Evolutionary conservation across 2,113 vertebrate species (phyloP).

Genomic region (Motacilla alba): DNA sequence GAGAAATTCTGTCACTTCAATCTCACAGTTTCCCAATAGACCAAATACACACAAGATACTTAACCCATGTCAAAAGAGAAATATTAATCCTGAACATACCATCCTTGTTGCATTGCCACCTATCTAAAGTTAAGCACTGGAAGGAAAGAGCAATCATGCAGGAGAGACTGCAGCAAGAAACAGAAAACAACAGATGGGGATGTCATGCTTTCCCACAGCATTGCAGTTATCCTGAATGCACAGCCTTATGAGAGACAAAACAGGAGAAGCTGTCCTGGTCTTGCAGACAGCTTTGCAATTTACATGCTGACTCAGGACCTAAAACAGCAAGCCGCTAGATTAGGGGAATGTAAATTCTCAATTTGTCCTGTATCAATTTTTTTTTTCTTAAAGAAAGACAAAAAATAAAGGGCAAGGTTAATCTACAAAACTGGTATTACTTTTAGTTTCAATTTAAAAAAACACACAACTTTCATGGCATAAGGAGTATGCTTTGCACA

Average conservation of each 20-base stretch:
- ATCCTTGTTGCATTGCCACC: neutral
- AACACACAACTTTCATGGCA: neutral
- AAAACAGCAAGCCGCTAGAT: neutral
- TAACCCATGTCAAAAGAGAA: neutral
- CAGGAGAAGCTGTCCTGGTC: neutral
- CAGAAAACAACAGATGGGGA: neutral
- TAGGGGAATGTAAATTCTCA: neutral
- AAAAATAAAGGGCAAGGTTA: neutral
- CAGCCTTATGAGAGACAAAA: neutral
- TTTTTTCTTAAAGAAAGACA: neutral
- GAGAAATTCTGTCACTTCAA: neutral
- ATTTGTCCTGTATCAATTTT: neutral
- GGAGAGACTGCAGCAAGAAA: neutral
- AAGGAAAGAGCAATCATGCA: neutral
- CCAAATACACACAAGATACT: neutral
- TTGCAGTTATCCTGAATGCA: neutral
- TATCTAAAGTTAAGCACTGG: neutral
- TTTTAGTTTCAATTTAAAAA: neutral
- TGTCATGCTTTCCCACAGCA: neutral
- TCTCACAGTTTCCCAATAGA: neutral
- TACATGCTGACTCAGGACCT: neutral
- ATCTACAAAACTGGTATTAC: neutral
- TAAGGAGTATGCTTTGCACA: neutral
- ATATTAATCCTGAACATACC: neutral
- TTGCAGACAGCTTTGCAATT: neutral